Percentiles rank a stretch among this genome's conserved stretches.
Evolutionary conservation across 2,797 vertebrate genomes (phyloP).

Genomic region (Gambelia wislizenii): DNA sequence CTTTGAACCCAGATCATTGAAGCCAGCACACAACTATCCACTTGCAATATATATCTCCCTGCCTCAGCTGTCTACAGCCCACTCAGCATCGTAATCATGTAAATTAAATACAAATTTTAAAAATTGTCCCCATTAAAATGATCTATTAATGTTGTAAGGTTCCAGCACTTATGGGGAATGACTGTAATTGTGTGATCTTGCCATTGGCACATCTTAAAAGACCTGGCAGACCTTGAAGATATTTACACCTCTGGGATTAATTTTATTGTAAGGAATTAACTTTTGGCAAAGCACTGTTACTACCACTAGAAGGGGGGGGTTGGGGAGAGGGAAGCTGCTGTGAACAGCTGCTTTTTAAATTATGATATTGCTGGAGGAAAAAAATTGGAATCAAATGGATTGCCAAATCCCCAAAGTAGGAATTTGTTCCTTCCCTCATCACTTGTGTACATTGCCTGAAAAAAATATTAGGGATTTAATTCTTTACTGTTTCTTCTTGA

Average conservation of each 20-base stretch:
- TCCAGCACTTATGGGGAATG: conserved; percentile 72
- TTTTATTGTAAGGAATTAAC: conserved; percentile 72
- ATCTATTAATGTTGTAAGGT: conserved; percentile 77
- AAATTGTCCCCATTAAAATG: conserved; percentile 79
- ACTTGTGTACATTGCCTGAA: neutral
- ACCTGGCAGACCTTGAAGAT: conserved; percentile 66
- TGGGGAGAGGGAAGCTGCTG: neutral
- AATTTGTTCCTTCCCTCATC: neutral
- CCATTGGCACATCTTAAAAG: conserved; percentile 73
- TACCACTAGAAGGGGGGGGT: neutral
- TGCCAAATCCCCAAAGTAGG: conserved; percentile 4
- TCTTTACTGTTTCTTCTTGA: too few species aligned
- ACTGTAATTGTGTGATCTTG: conserved; percentile 77
- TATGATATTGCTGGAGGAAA: conserved; percentile 32
- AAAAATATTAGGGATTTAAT: too few species aligned
- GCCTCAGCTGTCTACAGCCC: conserved; percentile 56
- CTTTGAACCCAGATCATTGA: conserved; percentile 34
- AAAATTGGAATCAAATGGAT: neutral
- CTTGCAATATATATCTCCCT: conserved; percentile 30
- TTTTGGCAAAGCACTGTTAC: conserved; percentile 66
- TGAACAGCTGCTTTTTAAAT: conserved; percentile 53
- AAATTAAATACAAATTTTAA: conserved; percentile 81
- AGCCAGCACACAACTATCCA: conserved; percentile 1
- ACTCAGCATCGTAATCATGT: conserved; percentile 72
- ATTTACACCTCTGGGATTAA: conserved; percentile 67